Conservation (phyloP, 2,888 invertebrate genomes). For the Dexiosoma caninum region DNA sequence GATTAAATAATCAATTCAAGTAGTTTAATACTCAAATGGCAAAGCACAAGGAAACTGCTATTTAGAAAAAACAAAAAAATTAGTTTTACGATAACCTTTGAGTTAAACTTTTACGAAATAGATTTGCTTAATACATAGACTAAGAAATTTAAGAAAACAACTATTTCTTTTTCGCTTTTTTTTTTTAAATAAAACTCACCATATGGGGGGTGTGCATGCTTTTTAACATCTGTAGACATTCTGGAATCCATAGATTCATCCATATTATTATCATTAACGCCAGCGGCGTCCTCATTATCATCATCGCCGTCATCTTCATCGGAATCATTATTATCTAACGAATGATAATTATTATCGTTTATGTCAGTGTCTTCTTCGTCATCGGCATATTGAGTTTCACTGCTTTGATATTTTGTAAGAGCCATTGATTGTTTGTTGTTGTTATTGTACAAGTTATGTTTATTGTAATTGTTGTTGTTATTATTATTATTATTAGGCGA, state of each 20-base stretch:
- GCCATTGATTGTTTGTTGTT: constrained; percentile 58
- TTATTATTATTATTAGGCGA: constrained; percentile 37
- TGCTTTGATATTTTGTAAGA: constrained; percentile 60
- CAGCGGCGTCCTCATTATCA: neutral
- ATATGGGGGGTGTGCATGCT: constrained; percentile 51
- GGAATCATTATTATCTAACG: constrained; percentile 47
- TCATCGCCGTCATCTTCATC: constrained; percentile 31
- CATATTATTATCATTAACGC: constrained; percentile 26
- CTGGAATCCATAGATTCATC: constrained; percentile 53
- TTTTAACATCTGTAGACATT: constrained; percentile 56
- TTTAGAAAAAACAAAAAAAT: neutral
- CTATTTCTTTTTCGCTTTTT: neutral
- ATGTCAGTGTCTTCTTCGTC: constrained; percentile 55
- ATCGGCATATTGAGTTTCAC: constrained; percentile 59
- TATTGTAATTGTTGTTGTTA: constrained; percentile 47
- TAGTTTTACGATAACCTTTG: constrained; percentile 17
- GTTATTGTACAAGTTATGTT: constrained; percentile 44
- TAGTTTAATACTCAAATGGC: no score
- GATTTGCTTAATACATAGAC: no score
- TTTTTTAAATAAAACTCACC: constrained; percentile 36
- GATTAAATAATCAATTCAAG: no score
- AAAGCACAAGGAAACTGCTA: neutral
- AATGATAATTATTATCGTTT: constrained; percentile 59
- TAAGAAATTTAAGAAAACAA: no score
- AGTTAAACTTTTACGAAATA: neutral